phyloP scores from a whole-genome alignment of 2,113 vertebrate genomes.

The Abramis brama region DNA sequence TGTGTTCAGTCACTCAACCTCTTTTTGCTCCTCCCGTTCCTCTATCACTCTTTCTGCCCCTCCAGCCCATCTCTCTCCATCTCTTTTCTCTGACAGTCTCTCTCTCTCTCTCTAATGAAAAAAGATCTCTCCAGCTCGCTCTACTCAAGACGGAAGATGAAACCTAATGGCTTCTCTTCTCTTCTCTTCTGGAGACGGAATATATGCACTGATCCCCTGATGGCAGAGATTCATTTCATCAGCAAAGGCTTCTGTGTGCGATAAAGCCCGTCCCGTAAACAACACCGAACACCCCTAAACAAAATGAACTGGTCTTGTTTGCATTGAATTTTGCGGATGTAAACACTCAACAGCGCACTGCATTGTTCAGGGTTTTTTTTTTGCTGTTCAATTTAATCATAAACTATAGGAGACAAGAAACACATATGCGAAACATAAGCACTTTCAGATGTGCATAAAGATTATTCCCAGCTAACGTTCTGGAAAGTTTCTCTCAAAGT shows the following conservation, averaged over 20 bases:
- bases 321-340: not conserved
- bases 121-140: conserved; percentile 80
- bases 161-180: conserved; percentile 82
- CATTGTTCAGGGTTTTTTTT: not conserved
- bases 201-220: conserved; percentile 82
- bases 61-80: conserved; percentile 58
- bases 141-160: conserved; percentile 82
- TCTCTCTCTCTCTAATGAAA: conserved; percentile 77
- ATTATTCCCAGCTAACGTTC: not conserved
- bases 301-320: not conserved
- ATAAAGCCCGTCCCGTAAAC: conserved; percentile 57
- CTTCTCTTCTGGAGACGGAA: conserved; percentile 78
- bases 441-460: not conserved
- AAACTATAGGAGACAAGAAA: not conserved
- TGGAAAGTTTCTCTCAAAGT: no score
- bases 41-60: conserved; percentile 63
- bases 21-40: conserved; percentile 48
- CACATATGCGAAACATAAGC: not conserved
- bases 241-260: conserved; percentile 73
- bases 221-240: conserved; percentile 79
- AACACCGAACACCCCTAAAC: conserved; percentile 30
- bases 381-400: not conserved
- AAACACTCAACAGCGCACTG: not conserved
- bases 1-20: conserved; percentile 32
- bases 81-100: conserved; percentile 44